Evolutionary conservation across 2,888 invertebrate genomes (phyloP), one percentile per base, ranked within the genome.

Genomic region (Corythucha ciliata): DNA sequence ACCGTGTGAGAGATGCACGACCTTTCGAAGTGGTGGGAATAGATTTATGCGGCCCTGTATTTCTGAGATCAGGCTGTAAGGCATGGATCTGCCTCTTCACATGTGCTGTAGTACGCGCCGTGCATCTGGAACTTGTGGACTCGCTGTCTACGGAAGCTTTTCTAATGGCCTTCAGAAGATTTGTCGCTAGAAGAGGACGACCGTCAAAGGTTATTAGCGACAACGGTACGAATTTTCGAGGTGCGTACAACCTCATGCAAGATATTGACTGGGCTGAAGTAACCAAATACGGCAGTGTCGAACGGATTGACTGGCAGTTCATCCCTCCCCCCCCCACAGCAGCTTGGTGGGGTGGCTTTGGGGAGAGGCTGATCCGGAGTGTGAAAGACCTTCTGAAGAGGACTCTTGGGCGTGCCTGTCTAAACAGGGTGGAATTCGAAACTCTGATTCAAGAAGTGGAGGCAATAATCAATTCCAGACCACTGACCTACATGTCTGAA

Each of bases 181-280:
- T 47, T 14, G 18, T 47, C 4, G 36, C 34, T 3, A 25, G 36
- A 7, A 10, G 47, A 58, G 65, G 68, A 3, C 51, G 63, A 21
- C 65, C 65, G 0, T 54, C 41, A 8, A 58, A 61, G 4, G 62
- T 69, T 1, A 66, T 62, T 40, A 62, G 62, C 21, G 69, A 71
- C 46, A 69, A 69, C 49, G 67, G 66, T 0, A 63, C 63, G 0
- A 67, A 68, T 55, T 70, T 71, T 56, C 54, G 61, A 3, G 64
- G 67, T 1, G 57, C 64, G 0, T 55, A 58, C 4, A 68, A 64
- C 56, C 64, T 71, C 12, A n/a, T 53, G 51, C 22, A 57, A 55
- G 16, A 16, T 55, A 1, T 47, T 2, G 25, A 47, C 10, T 47
- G 47, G 47, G 2, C 8, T 2, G 4, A 34, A 22, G 20, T 37